Evolutionary conservation across 2,888 invertebrate species (phyloP).

Genomic region (Epinotia nisella): DNA sequence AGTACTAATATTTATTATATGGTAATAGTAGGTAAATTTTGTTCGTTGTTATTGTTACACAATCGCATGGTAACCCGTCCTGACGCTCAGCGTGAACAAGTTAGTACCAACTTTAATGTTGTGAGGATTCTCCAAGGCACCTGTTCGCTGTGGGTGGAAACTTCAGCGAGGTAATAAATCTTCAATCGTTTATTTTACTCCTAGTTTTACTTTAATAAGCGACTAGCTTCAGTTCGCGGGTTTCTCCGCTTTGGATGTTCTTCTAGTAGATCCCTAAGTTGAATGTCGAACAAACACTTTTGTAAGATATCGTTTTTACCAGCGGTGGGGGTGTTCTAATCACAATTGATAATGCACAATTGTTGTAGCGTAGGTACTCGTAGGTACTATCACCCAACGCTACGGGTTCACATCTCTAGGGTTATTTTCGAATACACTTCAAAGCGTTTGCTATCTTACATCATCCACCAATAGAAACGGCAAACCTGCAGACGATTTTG

Average conservation of each 20-base stretch:
- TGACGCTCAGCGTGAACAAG: slow-evolving; percentile 14
- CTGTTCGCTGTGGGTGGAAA: slow-evolving; percentile 30
- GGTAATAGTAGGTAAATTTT: neutral
- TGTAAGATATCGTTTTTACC: neutral
- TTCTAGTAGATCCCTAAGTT: neutral
- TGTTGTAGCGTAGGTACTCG: too few relatives aligned
- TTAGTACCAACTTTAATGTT: slow-evolving; percentile 39
- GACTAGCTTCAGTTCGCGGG: neutral
- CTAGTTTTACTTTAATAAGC: slow-evolving; percentile 21
- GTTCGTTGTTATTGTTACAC: neutral
- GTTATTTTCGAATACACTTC: too few relatives aligned
- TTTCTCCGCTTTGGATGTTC: neutral
- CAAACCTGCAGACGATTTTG: too few relatives aligned
- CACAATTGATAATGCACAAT: too few relatives aligned
- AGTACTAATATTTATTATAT: too few relatives aligned
- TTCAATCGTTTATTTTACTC: slow-evolving; percentile 32
- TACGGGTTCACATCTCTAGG: too few relatives aligned
- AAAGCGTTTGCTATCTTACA: too few relatives aligned
- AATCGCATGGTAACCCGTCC: slow-evolving; percentile 26
- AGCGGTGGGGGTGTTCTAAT: too few relatives aligned
- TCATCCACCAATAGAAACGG: too few relatives aligned
- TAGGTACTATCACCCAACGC: too few relatives aligned
- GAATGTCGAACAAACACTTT: neutral
- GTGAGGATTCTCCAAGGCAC: slow-evolving; percentile 30
- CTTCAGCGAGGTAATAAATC: slow-evolving; percentile 37